These are phyloP conservation scores for Standfussiana lucernea DNA, from an alignment of 2,888 invertebrate species.

Conservation along the genomic window DNA sequence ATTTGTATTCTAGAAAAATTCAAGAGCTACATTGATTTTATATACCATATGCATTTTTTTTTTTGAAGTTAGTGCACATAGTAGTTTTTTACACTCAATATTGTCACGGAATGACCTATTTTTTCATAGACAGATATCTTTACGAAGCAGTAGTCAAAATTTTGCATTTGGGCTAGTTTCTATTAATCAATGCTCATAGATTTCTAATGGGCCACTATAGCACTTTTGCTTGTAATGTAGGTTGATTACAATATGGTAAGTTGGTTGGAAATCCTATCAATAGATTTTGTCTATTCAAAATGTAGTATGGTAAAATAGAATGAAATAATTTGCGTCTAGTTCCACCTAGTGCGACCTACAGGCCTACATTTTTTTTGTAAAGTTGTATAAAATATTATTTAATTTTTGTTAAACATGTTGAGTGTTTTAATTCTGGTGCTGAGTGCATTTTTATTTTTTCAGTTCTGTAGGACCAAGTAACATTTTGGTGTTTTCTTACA, in stretches of 20 bases:
- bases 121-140: slow-evolving; percentile 6
- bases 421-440: slow-evolving; percentile 83
- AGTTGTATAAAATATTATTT: slow-evolving; percentile 85
- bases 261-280: slow-evolving; percentile 8
- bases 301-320: neutral
- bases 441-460: slow-evolving; percentile 81
- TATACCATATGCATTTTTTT: slow-evolving; percentile 44
- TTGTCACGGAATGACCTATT: slow-evolving; percentile 34
- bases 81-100: slow-evolving; percentile 35
- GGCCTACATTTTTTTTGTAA: slow-evolving; percentile 74
- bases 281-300: slow-evolving; percentile 6
- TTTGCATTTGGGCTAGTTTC: slow-evolving; percentile 17
- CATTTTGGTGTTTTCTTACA: slow-evolving; percentile 51
- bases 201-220: slow-evolving; percentile 9
- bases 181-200: slow-evolving; percentile 8
- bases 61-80: slow-evolving; percentile 26
- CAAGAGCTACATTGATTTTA: slow-evolving; percentile 25
- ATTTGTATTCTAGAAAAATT: slow-evolving; percentile 7
- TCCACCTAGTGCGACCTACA: slow-evolving; percentile 36
- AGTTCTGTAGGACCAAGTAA: slow-evolving; percentile 55
- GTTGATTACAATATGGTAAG: slow-evolving; percentile 30
- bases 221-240: slow-evolving; percentile 21
- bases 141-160: slow-evolving; percentile 26
- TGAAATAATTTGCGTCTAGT: slow-evolving; percentile 10
- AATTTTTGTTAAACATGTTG: slow-evolving; percentile 83